These are phyloP conservation scores for Drosophila fungiperda DNA, from an alignment of 2,888 invertebrate species.

Conservation along the genomic window DNA sequence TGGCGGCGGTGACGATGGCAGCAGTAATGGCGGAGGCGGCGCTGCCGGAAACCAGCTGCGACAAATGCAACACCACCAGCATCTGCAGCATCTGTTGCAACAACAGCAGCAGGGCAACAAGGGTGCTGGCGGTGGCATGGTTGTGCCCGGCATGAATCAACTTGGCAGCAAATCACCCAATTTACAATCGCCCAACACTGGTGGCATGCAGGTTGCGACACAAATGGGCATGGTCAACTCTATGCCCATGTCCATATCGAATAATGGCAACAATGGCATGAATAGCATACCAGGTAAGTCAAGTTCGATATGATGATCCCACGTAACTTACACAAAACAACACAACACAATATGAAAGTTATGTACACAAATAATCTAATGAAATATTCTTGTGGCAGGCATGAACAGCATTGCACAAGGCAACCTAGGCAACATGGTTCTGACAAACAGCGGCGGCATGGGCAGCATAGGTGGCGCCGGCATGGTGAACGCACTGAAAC, in stretches of 20 bases:
- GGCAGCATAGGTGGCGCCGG: slow-evolving; percentile 85
- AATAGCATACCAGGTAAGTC: slow-evolving; percentile 89
- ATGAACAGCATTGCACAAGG: slow-evolving; percentile 88
- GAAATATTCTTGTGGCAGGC: slow-evolving; percentile 83
- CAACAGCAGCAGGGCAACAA: slow-evolving; percentile 85
- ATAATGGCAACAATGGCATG: slow-evolving; percentile 90
- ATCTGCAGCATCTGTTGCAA: slow-evolving; percentile 89
- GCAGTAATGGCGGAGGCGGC: slow-evolving; percentile 38
- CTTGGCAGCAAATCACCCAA: slow-evolving; percentile 93
- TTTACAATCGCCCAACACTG: slow-evolving; percentile 93
- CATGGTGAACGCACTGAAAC: slow-evolving; percentile 91
- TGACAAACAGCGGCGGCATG: slow-evolving; percentile 91
- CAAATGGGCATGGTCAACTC: slow-evolving; percentile 89
- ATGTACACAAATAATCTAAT: neutral
- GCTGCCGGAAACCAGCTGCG: slow-evolving; percentile 78
- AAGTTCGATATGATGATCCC: neutral
- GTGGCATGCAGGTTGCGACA: slow-evolving; percentile 89
- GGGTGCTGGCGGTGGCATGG: slow-evolving; percentile 73
- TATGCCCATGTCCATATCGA: slow-evolving; percentile 90
- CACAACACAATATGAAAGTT: neutral
- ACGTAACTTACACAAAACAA: neutral
- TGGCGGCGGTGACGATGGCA: slow-evolving; percentile 85
- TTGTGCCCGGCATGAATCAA: slow-evolving; percentile 89
- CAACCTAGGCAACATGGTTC: slow-evolving; percentile 90
- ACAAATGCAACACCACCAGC: slow-evolving; percentile 87